A percentile compares a stretch with the other conserved stretches of the same genome.
These are phyloP conservation scores for Gymnoscelis rufifasciata DNA, from an alignment of 2,888 invertebrate species.

Conservation along the genomic window DNA sequence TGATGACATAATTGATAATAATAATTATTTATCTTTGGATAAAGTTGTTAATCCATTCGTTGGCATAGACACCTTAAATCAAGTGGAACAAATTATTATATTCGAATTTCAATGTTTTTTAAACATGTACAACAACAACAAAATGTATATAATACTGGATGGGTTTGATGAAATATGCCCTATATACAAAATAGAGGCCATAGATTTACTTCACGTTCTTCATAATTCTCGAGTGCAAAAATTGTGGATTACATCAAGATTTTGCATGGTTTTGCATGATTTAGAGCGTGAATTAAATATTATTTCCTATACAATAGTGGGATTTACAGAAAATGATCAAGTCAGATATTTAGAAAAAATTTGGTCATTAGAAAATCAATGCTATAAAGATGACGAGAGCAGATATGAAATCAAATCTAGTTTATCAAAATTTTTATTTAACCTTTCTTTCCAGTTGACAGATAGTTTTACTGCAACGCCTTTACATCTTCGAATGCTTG, in stretches of 20 bases:
- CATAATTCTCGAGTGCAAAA: constrained; percentile 2
- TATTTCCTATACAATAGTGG: constrained; percentile 26
- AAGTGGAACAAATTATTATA: not conserved
- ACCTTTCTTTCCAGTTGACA: too few species aligned
- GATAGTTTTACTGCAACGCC: constrained; percentile 27
- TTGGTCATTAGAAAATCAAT: not conserved
- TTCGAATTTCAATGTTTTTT: constrained; percentile 9
- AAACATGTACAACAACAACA: constrained; percentile 3
- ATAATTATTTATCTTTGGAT: not conserved
- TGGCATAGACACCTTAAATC: not conserved
- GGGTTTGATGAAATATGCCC: constrained; percentile 35
- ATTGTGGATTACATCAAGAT: constrained; percentile 30
- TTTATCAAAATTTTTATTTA: not conserved
- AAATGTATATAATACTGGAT: constrained; percentile 21
- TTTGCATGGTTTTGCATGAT: constrained; percentile 22
- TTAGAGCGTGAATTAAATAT: constrained; percentile 27
- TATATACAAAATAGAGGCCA: constrained; percentile 22
- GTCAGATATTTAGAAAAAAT: constrained; percentile 11
- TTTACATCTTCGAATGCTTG: constrained; percentile 29
- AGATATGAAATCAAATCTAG: not conserved
- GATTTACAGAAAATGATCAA: constrained; percentile 21
- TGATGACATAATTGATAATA: not conserved
- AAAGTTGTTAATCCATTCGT: not conserved
- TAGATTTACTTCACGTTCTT: constrained; percentile 20
- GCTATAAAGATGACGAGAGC: not conserved